These are phyloP conservation scores for Tipula helvola DNA, from an alignment of 2,888 invertebrate genomes.

Conservation along the genomic window DNA sequence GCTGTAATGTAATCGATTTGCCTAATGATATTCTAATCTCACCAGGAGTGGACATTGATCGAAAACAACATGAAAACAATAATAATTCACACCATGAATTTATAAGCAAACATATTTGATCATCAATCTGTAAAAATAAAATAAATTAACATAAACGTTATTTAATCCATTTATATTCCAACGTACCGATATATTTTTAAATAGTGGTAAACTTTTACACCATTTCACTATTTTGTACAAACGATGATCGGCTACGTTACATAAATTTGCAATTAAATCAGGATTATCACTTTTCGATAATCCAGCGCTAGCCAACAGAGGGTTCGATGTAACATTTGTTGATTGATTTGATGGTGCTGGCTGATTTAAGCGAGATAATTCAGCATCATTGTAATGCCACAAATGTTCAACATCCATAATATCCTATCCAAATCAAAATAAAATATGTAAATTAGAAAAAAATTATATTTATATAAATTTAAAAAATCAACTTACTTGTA, in stretches of 20 bases:
- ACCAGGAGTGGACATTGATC: constrained; percentile 81
- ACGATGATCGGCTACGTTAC: constrained; percentile 89
- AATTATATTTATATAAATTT: not conserved
- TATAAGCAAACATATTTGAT: constrained; percentile 91
- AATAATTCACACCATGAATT: constrained; percentile 95
- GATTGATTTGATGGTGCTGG: constrained; percentile 24
- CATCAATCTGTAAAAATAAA: constrained; percentile 66
- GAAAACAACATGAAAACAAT: constrained; percentile 86
- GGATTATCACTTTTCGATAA: constrained; percentile 46
- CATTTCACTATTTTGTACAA: constrained; percentile 96
- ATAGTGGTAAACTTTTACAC: constrained; percentile 94
- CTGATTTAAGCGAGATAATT: constrained; percentile 51
- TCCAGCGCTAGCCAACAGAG: constrained; percentile 42
- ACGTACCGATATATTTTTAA: constrained; percentile 87
- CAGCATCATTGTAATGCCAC: constrained; percentile 86
- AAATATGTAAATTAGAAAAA: constrained; percentile 6
- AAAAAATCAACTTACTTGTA: constrained; percentile 43
- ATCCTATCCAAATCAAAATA: constrained; percentile 44
- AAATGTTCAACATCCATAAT: constrained; percentile 94
- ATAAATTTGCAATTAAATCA: constrained; percentile 77
- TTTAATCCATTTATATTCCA: not conserved
- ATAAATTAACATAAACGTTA: not conserved
- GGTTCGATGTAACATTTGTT: constrained; percentile 37
- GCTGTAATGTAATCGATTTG: constrained; percentile 32
- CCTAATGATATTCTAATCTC: constrained; percentile 60